Conservation (phyloP, 2,888 invertebrate species). For the Colostygia pectinataria region DNA sequence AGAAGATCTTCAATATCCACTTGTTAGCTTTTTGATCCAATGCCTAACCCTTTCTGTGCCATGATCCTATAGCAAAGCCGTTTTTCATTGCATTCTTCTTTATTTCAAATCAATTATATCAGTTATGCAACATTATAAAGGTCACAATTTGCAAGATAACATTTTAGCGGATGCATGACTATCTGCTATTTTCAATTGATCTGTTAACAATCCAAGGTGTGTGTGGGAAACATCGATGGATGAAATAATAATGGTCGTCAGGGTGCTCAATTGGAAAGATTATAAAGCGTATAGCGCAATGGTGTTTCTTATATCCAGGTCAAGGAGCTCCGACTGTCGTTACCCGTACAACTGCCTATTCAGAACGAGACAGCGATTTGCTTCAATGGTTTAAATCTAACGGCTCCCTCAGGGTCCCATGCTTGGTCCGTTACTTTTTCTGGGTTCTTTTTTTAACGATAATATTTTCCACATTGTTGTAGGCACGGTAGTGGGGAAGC, state of each 20-base stretch:
- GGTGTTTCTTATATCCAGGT: constrained; percentile 22
- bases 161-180: too few relatives aligned
- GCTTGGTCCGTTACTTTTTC: constrained; percentile 5
- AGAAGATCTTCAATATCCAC: too few relatives aligned
- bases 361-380: constrained; percentile 4
- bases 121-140: too few relatives aligned
- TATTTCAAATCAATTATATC: too few relatives aligned
- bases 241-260: not conserved
- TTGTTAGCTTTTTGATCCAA: too few relatives aligned
- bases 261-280: constrained; percentile 7
- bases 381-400: constrained; percentile 9
- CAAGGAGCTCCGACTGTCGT: constrained; percentile 15
- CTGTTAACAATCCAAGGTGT: too few relatives aligned
- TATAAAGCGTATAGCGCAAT: not conserved
- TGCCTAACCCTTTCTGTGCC: too few relatives aligned
- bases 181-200: too few relatives aligned
- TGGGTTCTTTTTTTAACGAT: constrained; percentile 7
- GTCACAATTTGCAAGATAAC: too few relatives aligned
- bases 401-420: constrained; percentile 13
- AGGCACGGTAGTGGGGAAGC: constrained; percentile 71
- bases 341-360: constrained; percentile 14
- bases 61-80: too few relatives aligned
- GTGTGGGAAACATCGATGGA: not conserved
- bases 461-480: constrained; percentile 44
- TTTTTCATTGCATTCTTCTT: too few relatives aligned